Evolutionary conservation across 1,140 invertebrate species (phyloP), one percentile per base, ranked within the genome.

Genomic region (Drosophila sulfurigaster): DNA sequence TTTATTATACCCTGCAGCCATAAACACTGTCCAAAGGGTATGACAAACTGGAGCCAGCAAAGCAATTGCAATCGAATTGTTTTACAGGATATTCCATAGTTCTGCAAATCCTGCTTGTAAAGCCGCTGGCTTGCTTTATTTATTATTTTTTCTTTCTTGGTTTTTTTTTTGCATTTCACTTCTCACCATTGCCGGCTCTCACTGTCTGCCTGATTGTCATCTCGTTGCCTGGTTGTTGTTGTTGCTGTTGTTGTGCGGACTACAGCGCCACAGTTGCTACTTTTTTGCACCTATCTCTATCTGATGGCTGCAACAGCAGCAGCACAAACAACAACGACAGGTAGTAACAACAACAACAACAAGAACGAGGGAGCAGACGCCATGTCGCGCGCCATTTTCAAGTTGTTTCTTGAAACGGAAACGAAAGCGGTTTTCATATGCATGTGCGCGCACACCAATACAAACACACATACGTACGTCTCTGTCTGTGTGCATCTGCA

Each of bases 361-460:
- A 46, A n/a, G 6, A 25, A 6, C 46, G 13, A 74, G 56, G 25
- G 59, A 72, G 65, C 62, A 75, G 79, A 66, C 80, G 57, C 64
- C 73, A 78, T 82, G 71, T 68, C 85, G 80, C 89, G 85, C 80
- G 78, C 85, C 85, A 89, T 88, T 88, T 88, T 89, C 70, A 77
- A 88, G 85, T 81, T 88, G 74, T 76, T 79, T 75, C 85, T 81
- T 83, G 83, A 79, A 82, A 88, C 83, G 83, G 85, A 88, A 88
- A 88, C 83, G 85, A 80, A 82, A 88, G 85, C 85, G 85, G 85
- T 88, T 88, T 89, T 89, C 71, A 82, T 83, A 88, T 88, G 80
- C 83, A 88, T 88, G 77, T 88, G 65, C 60, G 70, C 72, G 58
- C 66, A 58, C 64, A 78, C 75, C 15, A 75, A 72, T 64, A 58